phyloP scores from a whole-genome alignment of 2,113 vertebrate genomes.

The Arvicanthis niloticus region DNA sequence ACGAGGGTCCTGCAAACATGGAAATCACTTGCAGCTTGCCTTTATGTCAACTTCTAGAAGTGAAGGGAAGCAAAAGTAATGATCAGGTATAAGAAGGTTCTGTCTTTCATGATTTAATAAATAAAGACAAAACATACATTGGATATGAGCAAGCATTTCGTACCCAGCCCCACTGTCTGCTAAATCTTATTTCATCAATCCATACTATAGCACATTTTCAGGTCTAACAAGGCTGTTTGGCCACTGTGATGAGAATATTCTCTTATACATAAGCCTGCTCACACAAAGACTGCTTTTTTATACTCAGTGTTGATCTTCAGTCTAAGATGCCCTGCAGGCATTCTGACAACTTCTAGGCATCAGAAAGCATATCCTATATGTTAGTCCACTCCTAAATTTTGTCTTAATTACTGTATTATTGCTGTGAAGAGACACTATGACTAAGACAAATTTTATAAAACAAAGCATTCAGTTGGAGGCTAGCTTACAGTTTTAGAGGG shows the following conservation, averaged over 20 bases:
- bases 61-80: slow-evolving; percentile 3
- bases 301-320: not conserved
- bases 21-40: not conserved
- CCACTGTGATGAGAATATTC: no score
- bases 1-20: not conserved
- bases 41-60: not conserved
- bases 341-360: not conserved
- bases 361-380: not conserved
- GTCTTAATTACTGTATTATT: not conserved
- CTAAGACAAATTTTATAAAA: not conserved
- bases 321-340: not conserved
- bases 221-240: not conserved
- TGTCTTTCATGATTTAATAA: slow-evolving; percentile 8
- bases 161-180: not conserved
- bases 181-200: not conserved
- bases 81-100: not conserved
- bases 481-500: not conserved
- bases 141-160: not conserved
- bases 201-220: not conserved
- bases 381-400: not conserved
- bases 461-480: not conserved
- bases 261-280: not conserved
- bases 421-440: not conserved
- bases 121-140: slow-evolving; percentile 45
- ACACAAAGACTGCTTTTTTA: not conserved